Conservation (phyloP, 2,888 invertebrate genomes). For the Galerucella nymphaeae region DNA sequence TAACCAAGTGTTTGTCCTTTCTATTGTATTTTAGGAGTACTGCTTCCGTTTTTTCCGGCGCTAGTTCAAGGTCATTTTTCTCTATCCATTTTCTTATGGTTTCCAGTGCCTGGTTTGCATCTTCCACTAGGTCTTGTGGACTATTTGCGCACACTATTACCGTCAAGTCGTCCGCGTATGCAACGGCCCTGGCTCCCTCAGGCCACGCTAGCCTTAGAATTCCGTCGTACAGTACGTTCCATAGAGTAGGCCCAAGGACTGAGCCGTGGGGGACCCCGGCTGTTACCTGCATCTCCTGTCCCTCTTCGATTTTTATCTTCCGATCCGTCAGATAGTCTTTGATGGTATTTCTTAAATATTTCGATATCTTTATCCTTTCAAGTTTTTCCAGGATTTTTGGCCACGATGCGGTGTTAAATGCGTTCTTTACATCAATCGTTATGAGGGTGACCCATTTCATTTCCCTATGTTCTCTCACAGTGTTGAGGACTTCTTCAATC, state of each 20-base stretch:
- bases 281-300: neutral
- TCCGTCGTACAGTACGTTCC: no score
- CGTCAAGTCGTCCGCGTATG: no score
- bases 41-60: constrained; percentile 13
- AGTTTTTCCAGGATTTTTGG: neutral
- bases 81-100: constrained; percentile 14
- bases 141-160: neutral
- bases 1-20: neutral
- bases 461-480: neutral
- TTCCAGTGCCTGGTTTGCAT: constrained; percentile 22
- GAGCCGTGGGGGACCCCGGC: constrained; percentile 17
- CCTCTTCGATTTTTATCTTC: constrained; percentile 1
- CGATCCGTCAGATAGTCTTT: constrained; percentile 6
- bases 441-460: constrained; percentile 1
- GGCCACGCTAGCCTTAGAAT: no score
- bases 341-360: constrained; percentile 1
- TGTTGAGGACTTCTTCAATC: neutral
- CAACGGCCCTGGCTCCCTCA: no score
- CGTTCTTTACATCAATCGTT: constrained; percentile 1
- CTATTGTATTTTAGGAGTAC: neutral
- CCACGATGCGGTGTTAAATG: neutral
- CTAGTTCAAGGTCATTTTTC: constrained; percentile 5
- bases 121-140: constrained; percentile 13
- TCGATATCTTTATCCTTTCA: neutral
- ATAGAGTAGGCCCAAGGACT: neutral